These are phyloP conservation scores for Mya arenaria DNA, from an alignment of 1,140 invertebrate species.

Conservation along the genomic window DNA sequence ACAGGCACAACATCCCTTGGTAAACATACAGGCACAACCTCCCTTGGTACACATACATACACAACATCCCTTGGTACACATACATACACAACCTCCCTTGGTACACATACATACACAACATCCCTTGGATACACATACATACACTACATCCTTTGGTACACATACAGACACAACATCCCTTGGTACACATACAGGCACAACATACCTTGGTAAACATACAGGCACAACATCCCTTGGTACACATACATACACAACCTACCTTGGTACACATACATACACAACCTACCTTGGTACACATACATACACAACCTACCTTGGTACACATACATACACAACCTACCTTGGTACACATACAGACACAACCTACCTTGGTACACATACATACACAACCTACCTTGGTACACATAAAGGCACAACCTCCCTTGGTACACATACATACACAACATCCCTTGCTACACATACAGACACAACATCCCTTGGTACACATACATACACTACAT, in stretches of 20 bases:
- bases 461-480: background rate
- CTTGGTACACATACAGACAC: constrained; percentile 78
- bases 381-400: background rate
- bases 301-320: background rate
- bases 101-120: constrained; percentile 80
- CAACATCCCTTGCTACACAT: constrained; percentile 80
- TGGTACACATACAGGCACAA: constrained; percentile 79
- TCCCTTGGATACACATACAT: constrained; percentile 74
- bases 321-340: background rate
- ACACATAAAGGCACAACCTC: background rate
- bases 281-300: constrained; percentile 80
- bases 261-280: constrained; percentile 77
- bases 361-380: constrained; percentile 80
- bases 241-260: background rate
- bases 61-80: background rate
- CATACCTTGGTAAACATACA: background rate
- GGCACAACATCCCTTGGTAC: background rate
- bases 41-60: constrained; percentile 68
- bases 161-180: background rate
- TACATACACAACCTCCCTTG: no score
- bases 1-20: background rate
- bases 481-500: background rate
- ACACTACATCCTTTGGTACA: background rate
- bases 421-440: constrained; percentile 78
- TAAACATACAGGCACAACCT: constrained; percentile 81